Evolutionary conservation across 2,797 vertebrate genomes (phyloP).

Genomic region (Dryobates pubescens): DNA sequence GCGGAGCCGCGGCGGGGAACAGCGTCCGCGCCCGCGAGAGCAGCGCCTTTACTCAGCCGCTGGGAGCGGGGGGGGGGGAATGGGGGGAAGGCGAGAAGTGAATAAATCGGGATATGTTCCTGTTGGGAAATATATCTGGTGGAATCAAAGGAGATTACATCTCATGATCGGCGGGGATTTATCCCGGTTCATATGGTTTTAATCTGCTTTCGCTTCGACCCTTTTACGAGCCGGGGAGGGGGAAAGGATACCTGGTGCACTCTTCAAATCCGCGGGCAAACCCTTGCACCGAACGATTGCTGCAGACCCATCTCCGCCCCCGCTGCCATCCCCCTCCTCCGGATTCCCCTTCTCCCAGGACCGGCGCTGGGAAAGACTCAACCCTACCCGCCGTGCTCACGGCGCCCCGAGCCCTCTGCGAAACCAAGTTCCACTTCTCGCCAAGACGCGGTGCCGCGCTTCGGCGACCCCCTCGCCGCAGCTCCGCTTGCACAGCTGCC

Average conservation of each 20-base stretch:
- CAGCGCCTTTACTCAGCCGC: not conserved
- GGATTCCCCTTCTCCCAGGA: not conserved
- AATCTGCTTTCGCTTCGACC: constrained; percentile 83
- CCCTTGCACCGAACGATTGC: not conserved
- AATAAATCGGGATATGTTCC: constrained; percentile 58
- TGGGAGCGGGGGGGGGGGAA: no score
- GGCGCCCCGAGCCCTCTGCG: not conserved
- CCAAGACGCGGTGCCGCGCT: not conserved
- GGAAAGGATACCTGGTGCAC: constrained; percentile 68
- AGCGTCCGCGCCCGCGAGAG: not conserved
- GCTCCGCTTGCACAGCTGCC: not conserved
- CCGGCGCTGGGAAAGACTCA: not conserved
- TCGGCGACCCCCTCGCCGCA: not conserved
- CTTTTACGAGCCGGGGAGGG: constrained; percentile 69
- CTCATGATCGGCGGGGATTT: constrained; percentile 82
- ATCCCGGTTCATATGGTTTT: constrained; percentile 83
- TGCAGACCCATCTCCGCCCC: not conserved
- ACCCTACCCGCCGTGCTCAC: not conserved
- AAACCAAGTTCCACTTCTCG: not conserved
- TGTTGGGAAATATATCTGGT: constrained; percentile 79
- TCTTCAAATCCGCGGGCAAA: constrained; percentile 50
- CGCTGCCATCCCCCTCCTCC: not conserved
- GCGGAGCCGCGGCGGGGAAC: not conserved
- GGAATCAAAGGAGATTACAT: constrained; percentile 86
- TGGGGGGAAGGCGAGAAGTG: not conserved